These are phyloP conservation scores for Babylonia areolata DNA, from an alignment of 1,140 invertebrate species.

Conservation along the genomic window DNA sequence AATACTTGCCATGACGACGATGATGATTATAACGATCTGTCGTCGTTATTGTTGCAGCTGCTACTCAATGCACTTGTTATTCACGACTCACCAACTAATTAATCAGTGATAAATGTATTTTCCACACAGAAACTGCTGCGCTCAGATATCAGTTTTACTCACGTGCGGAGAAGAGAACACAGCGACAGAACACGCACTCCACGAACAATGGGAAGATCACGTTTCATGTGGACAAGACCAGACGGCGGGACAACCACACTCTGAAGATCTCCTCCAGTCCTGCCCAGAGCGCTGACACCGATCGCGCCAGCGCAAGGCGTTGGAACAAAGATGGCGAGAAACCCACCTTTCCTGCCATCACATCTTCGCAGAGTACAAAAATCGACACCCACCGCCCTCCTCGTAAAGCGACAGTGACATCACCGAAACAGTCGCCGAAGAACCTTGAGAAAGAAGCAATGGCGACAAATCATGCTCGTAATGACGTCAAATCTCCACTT, in stretches of 20 bases:
- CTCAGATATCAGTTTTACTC: neutral
- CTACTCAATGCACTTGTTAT: too few relatives aligned
- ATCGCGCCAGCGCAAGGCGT: neutral
- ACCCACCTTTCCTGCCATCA: neutral
- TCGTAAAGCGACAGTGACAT: neutral
- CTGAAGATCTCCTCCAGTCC: neutral
- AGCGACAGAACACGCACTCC: too few relatives aligned
- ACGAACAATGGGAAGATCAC: too few relatives aligned
- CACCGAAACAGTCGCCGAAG: neutral
- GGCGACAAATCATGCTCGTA: neutral
- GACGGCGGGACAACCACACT: neutral
- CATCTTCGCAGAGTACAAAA: neutral
- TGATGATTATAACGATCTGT: too few relatives aligned
- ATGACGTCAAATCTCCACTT: neutral
- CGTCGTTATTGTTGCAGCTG: too few relatives aligned
- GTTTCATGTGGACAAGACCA: neutral
- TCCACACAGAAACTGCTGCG: neutral
- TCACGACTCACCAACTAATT: too few relatives aligned
- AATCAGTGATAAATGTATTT: too few relatives aligned
- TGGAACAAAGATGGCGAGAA: neutral
- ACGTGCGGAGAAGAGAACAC: neutral
- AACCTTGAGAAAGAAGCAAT: neutral
- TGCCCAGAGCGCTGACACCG: neutral
- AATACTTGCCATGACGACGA: too few relatives aligned
- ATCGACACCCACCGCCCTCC: neutral